A percentile compares a stretch with the other conserved stretches of the same genome.
These are phyloP conservation scores for Octodonta nipae DNA, from an alignment of 2,888 invertebrate species.

Conservation along the genomic window DNA sequence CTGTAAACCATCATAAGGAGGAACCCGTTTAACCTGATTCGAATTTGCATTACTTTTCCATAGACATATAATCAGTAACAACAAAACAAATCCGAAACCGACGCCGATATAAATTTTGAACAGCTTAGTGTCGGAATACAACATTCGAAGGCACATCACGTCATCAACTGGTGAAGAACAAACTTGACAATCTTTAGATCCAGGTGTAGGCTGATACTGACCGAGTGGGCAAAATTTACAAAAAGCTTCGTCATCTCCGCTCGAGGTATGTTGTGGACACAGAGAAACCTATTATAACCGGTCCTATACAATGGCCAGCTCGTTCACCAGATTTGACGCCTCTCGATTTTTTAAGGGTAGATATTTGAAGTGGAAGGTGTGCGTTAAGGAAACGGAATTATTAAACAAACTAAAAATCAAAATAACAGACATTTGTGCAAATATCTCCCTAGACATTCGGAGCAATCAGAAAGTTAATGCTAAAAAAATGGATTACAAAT, in stretches of 20 bases:
- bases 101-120: slow-evolving; percentile 24
- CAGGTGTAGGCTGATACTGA: slow-evolving; percentile 31
- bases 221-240: slow-evolving; percentile 30
- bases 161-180: slow-evolving; percentile 32
- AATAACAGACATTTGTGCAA: no score
- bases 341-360: no score
- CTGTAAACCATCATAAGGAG: slow-evolving; percentile 12
- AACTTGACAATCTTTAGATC: slow-evolving; percentile 28
- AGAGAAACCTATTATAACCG: no score
- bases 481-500: no score
- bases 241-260: slow-evolving; percentile 26
- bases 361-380: no score
- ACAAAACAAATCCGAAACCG: slow-evolving; percentile 17
- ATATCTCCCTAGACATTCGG: no score
- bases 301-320: no score
- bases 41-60: slow-evolving; percentile 8
- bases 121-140: slow-evolving; percentile 24
- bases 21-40: slow-evolving; percentile 1
- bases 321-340: no score
- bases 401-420: no score
- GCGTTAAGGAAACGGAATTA: no score
- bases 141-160: slow-evolving; percentile 26
- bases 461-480: no score
- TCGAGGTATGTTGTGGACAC: slow-evolving; percentile 30
- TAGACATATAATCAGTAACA: slow-evolving; percentile 17